Evolutionary conservation across 2,888 invertebrate species (phyloP), one percentile per base, ranked within the genome.

Genomic region (Dendrolimus pini): DNA sequence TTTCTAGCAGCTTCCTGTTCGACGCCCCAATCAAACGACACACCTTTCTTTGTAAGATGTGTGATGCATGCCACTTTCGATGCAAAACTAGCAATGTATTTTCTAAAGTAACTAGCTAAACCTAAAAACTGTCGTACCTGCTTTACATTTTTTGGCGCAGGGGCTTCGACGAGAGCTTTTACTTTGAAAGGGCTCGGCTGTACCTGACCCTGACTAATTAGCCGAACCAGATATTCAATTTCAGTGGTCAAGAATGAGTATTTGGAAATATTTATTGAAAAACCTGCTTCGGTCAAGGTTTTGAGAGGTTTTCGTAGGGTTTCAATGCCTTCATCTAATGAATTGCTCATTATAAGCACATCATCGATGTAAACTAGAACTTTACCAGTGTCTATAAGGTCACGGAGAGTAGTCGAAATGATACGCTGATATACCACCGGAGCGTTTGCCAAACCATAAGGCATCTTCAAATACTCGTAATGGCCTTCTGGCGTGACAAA

Each of bases 141-240:
- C 14, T 52, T 54, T 6, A 55, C 57, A 9, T 57, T 56, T 0
- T 18, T 18, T 18, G 18, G 18, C 18, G 54, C 56, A 12, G 57
- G 41, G 6, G 61, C 56, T 8, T 61, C 59, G 7, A 56, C 54
- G 3, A 66, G 53, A 0, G 65, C 64, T 47, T 63, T 57, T 1
- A 62, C 41, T 53, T 67, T 65, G 9, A 52, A 12, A 1, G 55
- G 56, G n/a, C 61, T 60, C 54, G 66, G 67, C 52, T 63, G 53
- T 41, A 67, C 65, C 60, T 64, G 61, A 59, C 62, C 62, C 9
- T 59, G 47, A 42, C 59, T 54, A 14, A 67, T 56, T 1, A n/a
- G n/a, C n/a, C 62, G 55, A 10, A 56, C 62, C n/a, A 62, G 41
- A 52, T 64, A 62, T 42, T 63, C 63, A 0, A 61, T 41, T 53